A percentile compares a stretch with the other conserved stretches of the same genome.
These are phyloP conservation scores for Macropus fuliginosus DNA, from an alignment of 2,797 vertebrate species.

Conservation along the genomic window DNA sequence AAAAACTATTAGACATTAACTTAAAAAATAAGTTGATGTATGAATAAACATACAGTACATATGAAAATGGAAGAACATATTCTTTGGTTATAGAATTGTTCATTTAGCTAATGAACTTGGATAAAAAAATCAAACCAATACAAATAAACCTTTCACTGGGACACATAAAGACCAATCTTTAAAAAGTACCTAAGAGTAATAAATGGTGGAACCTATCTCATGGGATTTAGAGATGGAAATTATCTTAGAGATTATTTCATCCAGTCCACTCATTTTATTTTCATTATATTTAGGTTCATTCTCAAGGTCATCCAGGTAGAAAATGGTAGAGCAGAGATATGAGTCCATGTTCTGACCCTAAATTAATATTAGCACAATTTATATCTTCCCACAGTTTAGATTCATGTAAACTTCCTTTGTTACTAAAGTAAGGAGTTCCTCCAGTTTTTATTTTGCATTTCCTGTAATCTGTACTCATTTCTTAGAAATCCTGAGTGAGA, in stretches of 20 bases:
- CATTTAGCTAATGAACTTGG: conserved; percentile 34
- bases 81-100: neutral
- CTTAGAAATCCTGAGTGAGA: conserved; percentile 12
- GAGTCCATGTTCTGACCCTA: neutral
- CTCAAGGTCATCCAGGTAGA: neutral
- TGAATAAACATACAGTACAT: neutral
- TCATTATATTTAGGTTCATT: neutral
- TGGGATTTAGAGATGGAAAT: neutral
- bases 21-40: neutral
- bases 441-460: neutral
- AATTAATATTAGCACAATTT: conserved; percentile 18
- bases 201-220: neutral
- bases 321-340: neutral
- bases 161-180: neutral
- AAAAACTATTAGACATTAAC: neutral
- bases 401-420: neutral
- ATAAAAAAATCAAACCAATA: neutral
- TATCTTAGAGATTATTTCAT: neutral
- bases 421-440: neutral
- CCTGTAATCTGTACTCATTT: neutral
- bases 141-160: neutral
- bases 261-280: neutral
- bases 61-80: neutral
- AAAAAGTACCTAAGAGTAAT: neutral
- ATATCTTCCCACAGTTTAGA: neutral